Conservation (phyloP, 2,888 invertebrate genomes). For the Drosophila paramelanica region DNA sequence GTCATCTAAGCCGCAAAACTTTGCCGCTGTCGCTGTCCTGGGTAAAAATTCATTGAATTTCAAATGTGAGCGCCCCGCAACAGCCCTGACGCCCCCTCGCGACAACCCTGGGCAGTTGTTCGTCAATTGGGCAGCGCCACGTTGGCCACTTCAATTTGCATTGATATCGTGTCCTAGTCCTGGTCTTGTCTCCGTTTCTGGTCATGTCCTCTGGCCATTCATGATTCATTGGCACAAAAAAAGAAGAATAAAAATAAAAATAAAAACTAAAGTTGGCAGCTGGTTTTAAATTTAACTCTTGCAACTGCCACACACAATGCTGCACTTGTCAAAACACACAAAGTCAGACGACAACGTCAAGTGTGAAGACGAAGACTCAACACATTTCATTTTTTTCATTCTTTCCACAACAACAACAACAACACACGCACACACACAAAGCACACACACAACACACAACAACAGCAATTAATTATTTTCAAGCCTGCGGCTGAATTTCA, state of each 20-base stretch:
- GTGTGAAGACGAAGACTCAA: conserved; percentile 55
- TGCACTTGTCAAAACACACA: conserved; percentile 42
- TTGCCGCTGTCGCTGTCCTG: conserved; percentile 44
- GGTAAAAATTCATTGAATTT: conserved; percentile 83
- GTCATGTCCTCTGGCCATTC: conserved; percentile 43
- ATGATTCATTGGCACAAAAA: conserved; percentile 63
- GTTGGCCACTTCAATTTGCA: conserved; percentile 76
- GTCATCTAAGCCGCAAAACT: conserved; percentile 69
- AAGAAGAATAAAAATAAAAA: neutral
- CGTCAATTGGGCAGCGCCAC: conserved; percentile 64
- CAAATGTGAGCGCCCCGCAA: conserved; percentile 63
- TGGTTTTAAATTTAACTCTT: conserved; percentile 53
- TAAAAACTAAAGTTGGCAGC: conserved; percentile 14
- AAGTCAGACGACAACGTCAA: conserved; percentile 50
- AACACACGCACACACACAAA: conserved; percentile 10
- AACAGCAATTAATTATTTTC: conserved; percentile 76
- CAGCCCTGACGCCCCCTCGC: neutral
- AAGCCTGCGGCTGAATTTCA: conserved; percentile 70
- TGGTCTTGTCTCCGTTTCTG: neutral
- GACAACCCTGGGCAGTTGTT: conserved; percentile 2
- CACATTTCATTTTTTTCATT: conserved; percentile 29
- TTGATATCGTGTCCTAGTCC: conserved; percentile 54
- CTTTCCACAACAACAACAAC: neutral
- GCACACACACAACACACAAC: conserved; percentile 13
- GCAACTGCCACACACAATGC: conserved; percentile 45